These are phyloP conservation scores for Elaeidobius kamerunicus DNA, from an alignment of 2,888 invertebrate genomes.

Conservation along the genomic window DNA sequence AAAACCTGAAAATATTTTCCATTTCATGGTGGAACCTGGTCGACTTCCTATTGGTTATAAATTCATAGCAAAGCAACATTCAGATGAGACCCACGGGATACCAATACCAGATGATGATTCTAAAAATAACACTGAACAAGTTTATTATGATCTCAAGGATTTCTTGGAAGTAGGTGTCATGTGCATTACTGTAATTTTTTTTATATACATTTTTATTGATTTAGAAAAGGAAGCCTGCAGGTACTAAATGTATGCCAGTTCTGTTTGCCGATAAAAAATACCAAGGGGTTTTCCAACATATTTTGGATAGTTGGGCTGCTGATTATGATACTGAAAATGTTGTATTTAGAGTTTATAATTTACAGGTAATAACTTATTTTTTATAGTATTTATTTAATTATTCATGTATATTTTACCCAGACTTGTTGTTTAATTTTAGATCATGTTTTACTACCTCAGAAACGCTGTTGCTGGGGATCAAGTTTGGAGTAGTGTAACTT, in stretches of 20 bases:
- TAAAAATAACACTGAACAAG: constrained; percentile 40
- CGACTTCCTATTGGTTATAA: constrained; percentile 49
- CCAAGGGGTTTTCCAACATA: constrained; percentile 39
- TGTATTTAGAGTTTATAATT: constrained; percentile 42
- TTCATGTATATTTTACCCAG: not conserved
- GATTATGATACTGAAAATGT: constrained; percentile 28
- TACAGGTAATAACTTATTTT: constrained; percentile 37
- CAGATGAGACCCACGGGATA: constrained; percentile 51
- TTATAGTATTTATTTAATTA: not conserved
- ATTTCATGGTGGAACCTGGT: constrained; percentile 38
- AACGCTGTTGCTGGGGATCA: constrained; percentile 37
- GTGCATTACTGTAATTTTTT: not conserved
- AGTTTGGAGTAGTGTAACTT: constrained; percentile 36
- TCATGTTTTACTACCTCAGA: constrained; percentile 42
- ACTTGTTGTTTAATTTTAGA: constrained; percentile 10
- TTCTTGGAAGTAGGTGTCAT: constrained; percentile 43
- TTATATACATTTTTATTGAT: not conserved
- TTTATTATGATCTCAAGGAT: constrained; percentile 47
- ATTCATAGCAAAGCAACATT: constrained; percentile 48
- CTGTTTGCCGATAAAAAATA: constrained; percentile 37
- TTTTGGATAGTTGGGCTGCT: constrained; percentile 44
- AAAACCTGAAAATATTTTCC: constrained; percentile 35
- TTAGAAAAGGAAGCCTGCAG: constrained; percentile 26
- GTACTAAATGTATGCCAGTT: constrained; percentile 31
- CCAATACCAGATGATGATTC: constrained; percentile 47